Evolutionary conservation across 2,797 vertebrate genomes (phyloP).

Genomic region (Spinibarbus caldwelli): DNA sequence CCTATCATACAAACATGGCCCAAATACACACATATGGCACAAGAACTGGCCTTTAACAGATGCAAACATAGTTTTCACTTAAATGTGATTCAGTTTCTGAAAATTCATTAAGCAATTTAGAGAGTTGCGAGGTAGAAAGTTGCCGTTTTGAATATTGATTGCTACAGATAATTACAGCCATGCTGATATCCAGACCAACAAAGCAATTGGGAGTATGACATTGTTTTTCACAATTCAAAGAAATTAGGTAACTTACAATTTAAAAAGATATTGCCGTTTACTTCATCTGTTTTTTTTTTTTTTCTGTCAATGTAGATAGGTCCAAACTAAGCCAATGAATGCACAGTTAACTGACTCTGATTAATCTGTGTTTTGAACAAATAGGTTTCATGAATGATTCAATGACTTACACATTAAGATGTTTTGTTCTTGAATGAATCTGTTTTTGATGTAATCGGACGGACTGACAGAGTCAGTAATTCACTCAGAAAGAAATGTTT

Average conservation of each 20-base stretch:
- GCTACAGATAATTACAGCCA: not conserved
- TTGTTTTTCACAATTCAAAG: not conserved
- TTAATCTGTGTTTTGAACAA: not conserved
- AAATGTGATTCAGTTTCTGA: not conserved
- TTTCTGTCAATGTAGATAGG: not conserved
- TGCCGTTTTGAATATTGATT: not conserved
- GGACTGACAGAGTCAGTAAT: not conserved
- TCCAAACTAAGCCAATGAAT: not conserved
- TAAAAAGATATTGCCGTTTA: not conserved
- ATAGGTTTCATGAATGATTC: not conserved
- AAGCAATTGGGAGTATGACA: not conserved
- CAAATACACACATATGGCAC: not conserved
- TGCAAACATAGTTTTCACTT: not conserved
- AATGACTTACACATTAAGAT: not conserved
- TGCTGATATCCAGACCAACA: not conserved
- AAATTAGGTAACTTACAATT: not conserved
- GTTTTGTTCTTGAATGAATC: not conserved
- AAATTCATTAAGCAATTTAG: not conserved
- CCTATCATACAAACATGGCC: not conserved
- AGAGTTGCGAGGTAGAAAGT: not conserved
- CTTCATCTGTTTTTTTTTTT: not conserved
- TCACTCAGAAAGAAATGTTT: not conserved
- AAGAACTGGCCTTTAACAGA: not conserved
- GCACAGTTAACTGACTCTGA: not conserved
- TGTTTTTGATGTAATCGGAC: not conserved